Conservation (phyloP, 2,888 invertebrate genomes). For the Dorcus parallelipipedus region DNA sequence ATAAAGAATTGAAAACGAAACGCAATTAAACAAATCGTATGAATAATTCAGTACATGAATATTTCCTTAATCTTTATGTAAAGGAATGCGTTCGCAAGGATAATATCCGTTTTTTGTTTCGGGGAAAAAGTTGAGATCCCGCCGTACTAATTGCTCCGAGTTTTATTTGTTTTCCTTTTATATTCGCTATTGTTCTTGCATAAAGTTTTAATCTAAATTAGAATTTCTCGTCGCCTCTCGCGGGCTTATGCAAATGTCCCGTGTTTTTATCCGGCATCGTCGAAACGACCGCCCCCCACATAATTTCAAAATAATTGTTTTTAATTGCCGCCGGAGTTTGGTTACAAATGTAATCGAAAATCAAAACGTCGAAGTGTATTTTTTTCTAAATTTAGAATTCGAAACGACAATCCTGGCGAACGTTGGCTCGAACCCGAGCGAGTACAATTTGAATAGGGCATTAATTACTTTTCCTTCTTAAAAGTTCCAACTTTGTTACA, state of each 20-base stretch:
- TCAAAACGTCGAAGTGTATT: neutral
- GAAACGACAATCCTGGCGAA: no score
- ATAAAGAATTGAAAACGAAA: constrained; percentile 1
- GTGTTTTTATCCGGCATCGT: constrained; percentile 15
- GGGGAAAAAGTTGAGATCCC: constrained; percentile 9
- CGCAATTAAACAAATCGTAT: neutral
- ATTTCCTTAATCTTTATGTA: constrained; percentile 9
- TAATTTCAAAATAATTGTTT: constrained; percentile 31
- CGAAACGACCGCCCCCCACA: constrained; percentile 17
- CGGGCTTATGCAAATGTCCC: constrained; percentile 28
- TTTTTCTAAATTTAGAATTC: no score
- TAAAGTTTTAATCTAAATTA: constrained; percentile 32
- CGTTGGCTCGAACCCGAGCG: no score
- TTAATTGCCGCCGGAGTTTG: constrained; percentile 29
- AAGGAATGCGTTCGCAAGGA: constrained; percentile 6
- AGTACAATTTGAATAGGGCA: no score
- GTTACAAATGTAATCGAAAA: constrained; percentile 30
- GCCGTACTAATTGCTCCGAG: constrained; percentile 23
- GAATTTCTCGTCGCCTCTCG: constrained; percentile 23
- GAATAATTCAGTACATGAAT: constrained; percentile 8
- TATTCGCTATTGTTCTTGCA: constrained; percentile 23
- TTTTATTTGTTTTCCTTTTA: constrained; percentile 24
- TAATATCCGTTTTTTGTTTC: neutral
- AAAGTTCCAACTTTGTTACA: no score
- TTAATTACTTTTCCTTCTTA: no score